Evolutionary conservation across 2,113 vertebrate species (phyloP).

Genomic region (Bubo scandiacus): DNA sequence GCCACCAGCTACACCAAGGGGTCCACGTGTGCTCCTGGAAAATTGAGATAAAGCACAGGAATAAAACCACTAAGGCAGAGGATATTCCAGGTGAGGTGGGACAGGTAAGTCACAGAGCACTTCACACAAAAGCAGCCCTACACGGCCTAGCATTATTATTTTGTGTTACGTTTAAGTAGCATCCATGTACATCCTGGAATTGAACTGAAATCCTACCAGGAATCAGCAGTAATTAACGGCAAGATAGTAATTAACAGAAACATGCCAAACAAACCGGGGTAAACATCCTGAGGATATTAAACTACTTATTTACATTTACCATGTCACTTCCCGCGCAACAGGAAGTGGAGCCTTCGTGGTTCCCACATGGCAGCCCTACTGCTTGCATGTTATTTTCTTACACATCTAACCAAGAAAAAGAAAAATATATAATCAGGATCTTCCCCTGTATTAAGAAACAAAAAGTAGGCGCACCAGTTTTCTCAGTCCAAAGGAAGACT

Average conservation of each 20-base stretch:
- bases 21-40: not conserved
- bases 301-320: not conserved
- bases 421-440: not conserved
- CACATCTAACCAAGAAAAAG: not conserved
- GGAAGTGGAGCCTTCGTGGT: not conserved
- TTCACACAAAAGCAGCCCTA: not conserved
- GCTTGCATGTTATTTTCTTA: not conserved
- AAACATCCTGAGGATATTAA: conserved; percentile 7
- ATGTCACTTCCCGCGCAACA: not conserved
- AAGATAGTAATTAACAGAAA: not conserved
- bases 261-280: not conserved
- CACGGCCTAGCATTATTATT: not conserved
- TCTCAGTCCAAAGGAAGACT: not conserved
- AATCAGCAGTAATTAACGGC: not conserved
- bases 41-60: fast-evolving
- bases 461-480: not conserved
- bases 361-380: not conserved
- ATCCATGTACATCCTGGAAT: fast-evolving
- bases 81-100: not conserved
- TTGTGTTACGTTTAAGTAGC: not conserved
- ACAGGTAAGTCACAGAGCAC: fast-evolving
- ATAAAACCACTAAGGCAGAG: not conserved
- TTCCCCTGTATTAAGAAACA: not conserved
- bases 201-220: not conserved
- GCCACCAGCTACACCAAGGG: not conserved